Percentiles rank a stretch among this genome's conserved stretches.
These are phyloP conservation scores for Lucilia sericata DNA, from an alignment of 1,140 invertebrate genomes.

Conservation along the genomic window DNA sequence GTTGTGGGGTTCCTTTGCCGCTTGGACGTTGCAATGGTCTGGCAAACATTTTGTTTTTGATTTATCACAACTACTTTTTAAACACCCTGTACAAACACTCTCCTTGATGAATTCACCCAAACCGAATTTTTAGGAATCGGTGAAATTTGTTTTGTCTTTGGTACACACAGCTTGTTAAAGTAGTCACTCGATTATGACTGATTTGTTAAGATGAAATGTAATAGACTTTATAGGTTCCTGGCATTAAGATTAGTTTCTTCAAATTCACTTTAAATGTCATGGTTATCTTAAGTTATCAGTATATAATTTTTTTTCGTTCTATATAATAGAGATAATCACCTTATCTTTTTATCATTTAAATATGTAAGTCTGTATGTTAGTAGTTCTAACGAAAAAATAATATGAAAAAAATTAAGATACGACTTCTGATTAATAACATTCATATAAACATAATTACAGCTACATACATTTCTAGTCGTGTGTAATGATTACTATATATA, in stretches of 20 bases:
- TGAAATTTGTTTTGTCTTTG: not conserved
- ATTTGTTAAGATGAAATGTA: not conserved
- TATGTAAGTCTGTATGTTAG: no score
- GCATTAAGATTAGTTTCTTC: not conserved
- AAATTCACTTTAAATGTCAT: slow-evolving; percentile 8
- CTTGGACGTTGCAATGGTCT: slow-evolving; percentile 48
- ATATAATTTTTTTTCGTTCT: not conserved
- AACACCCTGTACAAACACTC: not conserved
- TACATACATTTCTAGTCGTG: no score
- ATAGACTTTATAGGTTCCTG: not conserved
- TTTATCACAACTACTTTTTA: not conserved
- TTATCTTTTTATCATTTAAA: not conserved
- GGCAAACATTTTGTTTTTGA: slow-evolving; percentile 50
- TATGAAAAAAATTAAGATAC: not conserved
- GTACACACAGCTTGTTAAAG: slow-evolving; percentile 14
- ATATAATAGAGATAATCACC: not conserved
- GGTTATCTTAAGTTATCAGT: slow-evolving; percentile 2
- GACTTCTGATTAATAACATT: no score
- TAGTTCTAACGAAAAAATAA: not conserved
- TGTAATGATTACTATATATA: no score
- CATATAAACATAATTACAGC: no score
- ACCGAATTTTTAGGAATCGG: not conserved
- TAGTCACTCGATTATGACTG: not conserved
- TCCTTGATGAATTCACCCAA: not conserved
- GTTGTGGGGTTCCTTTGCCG: not conserved